Conservation (phyloP, 2,888 invertebrate species). For the Hyalella azteca region DNA sequence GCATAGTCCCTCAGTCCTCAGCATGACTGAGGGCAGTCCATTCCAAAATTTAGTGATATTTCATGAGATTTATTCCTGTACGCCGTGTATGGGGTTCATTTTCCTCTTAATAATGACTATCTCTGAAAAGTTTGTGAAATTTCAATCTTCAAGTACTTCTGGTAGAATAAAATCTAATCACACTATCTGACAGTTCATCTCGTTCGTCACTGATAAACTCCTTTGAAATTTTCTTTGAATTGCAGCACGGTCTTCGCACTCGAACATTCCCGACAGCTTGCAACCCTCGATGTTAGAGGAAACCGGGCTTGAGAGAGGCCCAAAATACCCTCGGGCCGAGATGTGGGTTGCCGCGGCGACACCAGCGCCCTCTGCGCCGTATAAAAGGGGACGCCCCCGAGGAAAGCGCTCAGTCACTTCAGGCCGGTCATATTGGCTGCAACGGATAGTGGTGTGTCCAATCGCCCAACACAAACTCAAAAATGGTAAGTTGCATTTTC, state of each 20-base stretch:
- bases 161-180: not conserved
- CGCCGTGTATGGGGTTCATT: too few relatives aligned
- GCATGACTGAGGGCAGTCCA: too few relatives aligned
- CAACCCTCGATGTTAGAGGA: not conserved
- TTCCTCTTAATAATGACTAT: too few relatives aligned
- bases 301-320: not conserved
- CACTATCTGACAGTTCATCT: not conserved
- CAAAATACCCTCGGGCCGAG: constrained; percentile 34
- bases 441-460: constrained; percentile 41
- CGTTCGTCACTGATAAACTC: not conserved
- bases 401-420: constrained; percentile 53
- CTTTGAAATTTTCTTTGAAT: not conserved
- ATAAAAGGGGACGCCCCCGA: constrained; percentile 52
- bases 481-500: constrained; percentile 38
- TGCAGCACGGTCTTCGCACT: not conserved
- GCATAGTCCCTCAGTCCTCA: too few relatives aligned
- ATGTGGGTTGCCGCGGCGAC: constrained; percentile 47
- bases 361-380: constrained; percentile 47
- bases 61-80: too few relatives aligned
- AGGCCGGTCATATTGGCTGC: constrained; percentile 53
- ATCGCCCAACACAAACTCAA: constrained; percentile 37
- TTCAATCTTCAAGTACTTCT: not conserved
- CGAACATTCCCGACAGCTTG: not conserved
- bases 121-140: not conserved
- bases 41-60: too few relatives aligned